Conservation (phyloP, 2,888 invertebrate genomes). For the Papilio elwesi region DNA sequence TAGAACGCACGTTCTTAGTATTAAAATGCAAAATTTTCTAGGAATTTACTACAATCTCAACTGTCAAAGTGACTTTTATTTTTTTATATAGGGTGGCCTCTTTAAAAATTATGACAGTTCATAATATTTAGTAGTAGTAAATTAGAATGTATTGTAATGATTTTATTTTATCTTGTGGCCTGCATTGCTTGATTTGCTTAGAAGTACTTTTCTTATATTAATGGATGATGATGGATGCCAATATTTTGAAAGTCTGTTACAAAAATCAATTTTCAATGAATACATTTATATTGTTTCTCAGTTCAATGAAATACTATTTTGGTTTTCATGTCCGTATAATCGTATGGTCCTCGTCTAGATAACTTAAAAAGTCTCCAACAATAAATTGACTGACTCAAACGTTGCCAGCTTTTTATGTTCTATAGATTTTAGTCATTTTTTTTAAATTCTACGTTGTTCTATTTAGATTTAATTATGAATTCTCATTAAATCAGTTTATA, state of each 20-base stretch:
- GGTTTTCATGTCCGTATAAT: too few relatives aligned
- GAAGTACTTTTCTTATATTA: not conserved
- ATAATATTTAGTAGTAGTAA: too few relatives aligned
- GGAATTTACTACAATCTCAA: not conserved
- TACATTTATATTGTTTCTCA: not conserved
- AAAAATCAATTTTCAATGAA: not conserved
- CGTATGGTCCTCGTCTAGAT: too few relatives aligned
- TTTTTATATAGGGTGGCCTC: not conserved
- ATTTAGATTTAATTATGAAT: too few relatives aligned
- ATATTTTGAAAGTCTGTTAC: too few relatives aligned
- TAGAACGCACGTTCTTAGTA: not conserved
- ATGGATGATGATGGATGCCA: not conserved
- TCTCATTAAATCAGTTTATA: too few relatives aligned
- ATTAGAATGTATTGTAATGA: not conserved
- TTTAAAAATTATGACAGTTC: constrained; percentile 4
- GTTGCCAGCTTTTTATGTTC: not conserved
- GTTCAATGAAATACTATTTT: not conserved
- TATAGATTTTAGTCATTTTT: too few relatives aligned
- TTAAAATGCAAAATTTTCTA: not conserved
- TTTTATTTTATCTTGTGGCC: not conserved
- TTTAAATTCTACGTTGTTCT: too few relatives aligned
- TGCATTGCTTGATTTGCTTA: not conserved
- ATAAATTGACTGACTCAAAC: not conserved
- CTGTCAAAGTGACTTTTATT: constrained; percentile 11
- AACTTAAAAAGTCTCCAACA: not conserved